Percentiles rank a stretch among this genome's conserved stretches.
These are phyloP conservation scores for Drosophila yooni DNA, from an alignment of 2,888 invertebrate species.

Conservation along the genomic window DNA sequence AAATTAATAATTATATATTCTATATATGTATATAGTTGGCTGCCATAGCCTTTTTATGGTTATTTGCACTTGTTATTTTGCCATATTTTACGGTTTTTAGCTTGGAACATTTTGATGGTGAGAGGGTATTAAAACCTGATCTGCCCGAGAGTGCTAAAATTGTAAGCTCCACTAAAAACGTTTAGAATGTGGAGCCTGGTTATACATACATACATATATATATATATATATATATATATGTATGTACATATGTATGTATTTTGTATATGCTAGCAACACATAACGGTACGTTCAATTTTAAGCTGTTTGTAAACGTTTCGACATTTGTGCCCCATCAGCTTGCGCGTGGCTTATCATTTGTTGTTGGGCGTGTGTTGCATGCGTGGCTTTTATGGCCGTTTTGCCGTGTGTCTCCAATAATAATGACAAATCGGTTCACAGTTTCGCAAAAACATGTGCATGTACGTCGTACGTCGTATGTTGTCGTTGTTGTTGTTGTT, in stretches of 20 bases:
- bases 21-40: neutral
- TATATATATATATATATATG: neutral
- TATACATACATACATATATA: neutral
- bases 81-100: neutral
- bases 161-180: constrained; percentile 4
- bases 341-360: constrained; percentile 29
- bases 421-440: constrained; percentile 77
- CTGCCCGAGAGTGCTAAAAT: neutral
- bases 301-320: constrained; percentile 72
- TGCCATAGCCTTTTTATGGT: neutral
- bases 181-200: constrained; percentile 3
- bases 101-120: constrained; percentile 3
- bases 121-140: constrained; percentile 5
- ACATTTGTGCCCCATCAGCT: constrained; percentile 51
- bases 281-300: constrained; percentile 39
- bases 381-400: constrained; percentile 47
- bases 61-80: neutral
- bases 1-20: neutral
- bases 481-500: neutral
- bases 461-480: neutral
- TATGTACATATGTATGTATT: neutral
- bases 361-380: constrained; percentile 27
- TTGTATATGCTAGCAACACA: neutral
- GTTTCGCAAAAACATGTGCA: constrained; percentile 22
- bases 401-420: constrained; percentile 68